Conservation (phyloP, 2,888 invertebrate genomes). For the Chymomyza fuscimana region DNA sequence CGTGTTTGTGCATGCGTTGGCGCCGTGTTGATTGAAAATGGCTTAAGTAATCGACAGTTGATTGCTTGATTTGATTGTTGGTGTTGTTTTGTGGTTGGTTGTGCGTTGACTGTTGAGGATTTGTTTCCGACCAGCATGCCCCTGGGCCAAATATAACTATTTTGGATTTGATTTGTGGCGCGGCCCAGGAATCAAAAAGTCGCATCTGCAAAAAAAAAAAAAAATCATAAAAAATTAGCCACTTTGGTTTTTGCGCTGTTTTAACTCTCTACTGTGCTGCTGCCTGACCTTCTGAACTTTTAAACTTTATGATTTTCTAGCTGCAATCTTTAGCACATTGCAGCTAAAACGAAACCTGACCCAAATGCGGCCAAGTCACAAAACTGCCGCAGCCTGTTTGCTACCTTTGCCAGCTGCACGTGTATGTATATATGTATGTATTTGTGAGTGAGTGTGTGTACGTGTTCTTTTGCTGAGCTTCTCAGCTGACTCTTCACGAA, state of each 20-base stretch:
- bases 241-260: slow-evolving; percentile 17
- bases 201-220: not conserved
- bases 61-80: slow-evolving; percentile 67
- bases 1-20: slow-evolving; percentile 16
- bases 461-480: slow-evolving; percentile 3
- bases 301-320: slow-evolving; percentile 47
- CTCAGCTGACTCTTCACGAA: slow-evolving; percentile 12
- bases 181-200: too few species aligned
- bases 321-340: slow-evolving; percentile 33
- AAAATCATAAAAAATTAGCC: slow-evolving; percentile 29
- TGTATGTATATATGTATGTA: not conserved
- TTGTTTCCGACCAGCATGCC: slow-evolving; percentile 37
- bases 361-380: slow-evolving; percentile 43
- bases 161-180: slow-evolving; percentile 14
- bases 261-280: slow-evolving; percentile 1
- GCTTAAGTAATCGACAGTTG: slow-evolving; percentile 74
- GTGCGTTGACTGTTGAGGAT: slow-evolving; percentile 30
- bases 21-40: slow-evolving; percentile 69
- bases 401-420: not conserved
- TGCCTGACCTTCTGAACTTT: slow-evolving; percentile 26
- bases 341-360: slow-evolving; percentile 63
- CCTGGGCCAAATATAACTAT: slow-evolving; percentile 2
- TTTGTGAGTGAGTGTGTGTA: not conserved
- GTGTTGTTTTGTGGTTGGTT: slow-evolving; percentile 34
- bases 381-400: not conserved